Evolutionary conservation across 2,888 invertebrate species (phyloP), one percentile per base, ranked within the genome.

Genomic region (Aplocera efformata): DNA sequence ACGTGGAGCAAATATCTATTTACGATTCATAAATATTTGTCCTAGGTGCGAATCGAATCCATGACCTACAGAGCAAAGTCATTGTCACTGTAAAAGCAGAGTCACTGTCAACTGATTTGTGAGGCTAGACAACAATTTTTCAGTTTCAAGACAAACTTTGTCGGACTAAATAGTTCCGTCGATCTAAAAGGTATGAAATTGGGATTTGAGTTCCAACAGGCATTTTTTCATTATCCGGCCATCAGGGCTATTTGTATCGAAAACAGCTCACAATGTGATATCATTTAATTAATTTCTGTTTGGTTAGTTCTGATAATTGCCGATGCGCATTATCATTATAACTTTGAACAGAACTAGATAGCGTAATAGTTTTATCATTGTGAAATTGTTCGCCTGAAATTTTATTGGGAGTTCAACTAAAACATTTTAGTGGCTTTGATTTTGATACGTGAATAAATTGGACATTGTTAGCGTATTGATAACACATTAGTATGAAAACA

Each of bases 331-430:
- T 32, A 32, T 32, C 23, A 23, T 32, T 31, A 32, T 7, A 32
- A 32, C 31, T 32, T 10, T 30, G 21, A 32, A 22, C 31, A 23
- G 10, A 32, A 32, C 31, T 32, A 32, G 31, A 32, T 23, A 23
- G 23, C 23, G 23, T 23, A 23, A 23, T 17, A 32, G 22, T 23
- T 7, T 7, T 22, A 22, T 7, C n/a, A 22, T 22, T 22, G 6
- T 22, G 22, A n/a, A 7, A 22, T 7, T 7, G 23, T 11, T 10
- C 11, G 31, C 11, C n/a, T 23, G 22, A 32, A 32, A 32, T 23
- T 22, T 11, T 10, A 23, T 31, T 10, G 11, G n/a, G 11, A 22
- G 21, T 29, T 17, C 5, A 1, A 20, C 8, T 17, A 8, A 8
- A 8, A 17, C 29, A 17, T 17, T 6, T 27, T 11, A 6, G n/a